These are phyloP conservation scores for Lingula anatina DNA, from an alignment of 2,888 invertebrate genomes.

Conservation along the genomic window DNA sequence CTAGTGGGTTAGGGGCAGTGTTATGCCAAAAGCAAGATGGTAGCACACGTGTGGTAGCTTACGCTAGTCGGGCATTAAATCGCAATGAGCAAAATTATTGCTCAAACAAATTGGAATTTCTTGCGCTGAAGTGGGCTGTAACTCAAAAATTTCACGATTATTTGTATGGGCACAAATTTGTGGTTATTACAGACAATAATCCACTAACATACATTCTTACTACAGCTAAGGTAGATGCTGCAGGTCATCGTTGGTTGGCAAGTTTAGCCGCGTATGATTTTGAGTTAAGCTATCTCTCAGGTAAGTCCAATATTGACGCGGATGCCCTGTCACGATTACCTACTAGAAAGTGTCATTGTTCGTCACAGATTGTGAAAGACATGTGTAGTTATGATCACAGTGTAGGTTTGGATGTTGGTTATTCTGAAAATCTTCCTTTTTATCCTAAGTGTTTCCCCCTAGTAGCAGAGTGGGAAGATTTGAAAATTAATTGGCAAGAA, in stretches of 20 bases:
- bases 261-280: constrained; percentile 7
- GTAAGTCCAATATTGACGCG: constrained; percentile 3
- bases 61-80: constrained; percentile 5
- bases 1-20: constrained; percentile 3
- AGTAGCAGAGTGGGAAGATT: too few relatives aligned
- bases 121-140: constrained; percentile 7
- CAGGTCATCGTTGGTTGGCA: constrained; percentile 10
- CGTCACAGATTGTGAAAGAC: not conserved
- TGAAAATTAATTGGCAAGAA: too few relatives aligned
- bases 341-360: not conserved
- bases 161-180: constrained; percentile 5
- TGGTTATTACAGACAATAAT: constrained; percentile 9
- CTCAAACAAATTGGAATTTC: constrained; percentile 9
- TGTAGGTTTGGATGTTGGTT: too few relatives aligned
- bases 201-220: constrained; percentile 10
- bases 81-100: constrained; percentile 5
- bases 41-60: not conserved
- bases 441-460: too few relatives aligned
- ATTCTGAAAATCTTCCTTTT: too few relatives aligned
- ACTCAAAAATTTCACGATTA: constrained; percentile 9
- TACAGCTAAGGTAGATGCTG: constrained; percentile 7
- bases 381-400: too few relatives aligned
- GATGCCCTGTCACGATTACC: constrained; percentile 4
- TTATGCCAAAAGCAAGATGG: constrained; percentile 8
- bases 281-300: constrained; percentile 1